Percentiles rank a stretch among this genome's conserved stretches.
phyloP scores from a whole-genome alignment of 2,797 vertebrate genomes.

The Pipistrellus pipistrellus region DNA sequence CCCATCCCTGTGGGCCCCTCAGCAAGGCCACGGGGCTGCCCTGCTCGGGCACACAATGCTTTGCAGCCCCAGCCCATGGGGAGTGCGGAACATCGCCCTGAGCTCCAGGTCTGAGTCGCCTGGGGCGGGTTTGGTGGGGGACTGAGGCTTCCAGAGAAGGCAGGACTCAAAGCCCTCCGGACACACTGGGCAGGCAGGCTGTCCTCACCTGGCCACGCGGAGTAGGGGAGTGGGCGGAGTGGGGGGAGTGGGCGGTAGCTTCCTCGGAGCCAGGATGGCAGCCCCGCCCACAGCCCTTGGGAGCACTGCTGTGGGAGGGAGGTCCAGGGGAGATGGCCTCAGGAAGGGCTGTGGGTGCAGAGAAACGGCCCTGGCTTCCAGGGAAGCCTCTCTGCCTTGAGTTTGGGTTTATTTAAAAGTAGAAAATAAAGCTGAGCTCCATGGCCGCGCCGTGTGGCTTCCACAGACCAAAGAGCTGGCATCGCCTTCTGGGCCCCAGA shows the following conservation, averaged over 20 bases:
- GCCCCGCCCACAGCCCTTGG: neutral
- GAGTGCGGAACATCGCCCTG: neutral
- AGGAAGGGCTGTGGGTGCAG: neutral
- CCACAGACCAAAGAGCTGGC: neutral
- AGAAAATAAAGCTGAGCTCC: neutral
- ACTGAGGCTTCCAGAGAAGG: neutral
- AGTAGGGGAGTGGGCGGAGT: too few relatives aligned
- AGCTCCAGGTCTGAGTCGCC: neutral
- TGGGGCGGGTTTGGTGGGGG: too few relatives aligned
- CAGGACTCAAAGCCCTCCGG: neutral
- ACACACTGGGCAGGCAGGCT: neutral
- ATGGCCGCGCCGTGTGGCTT: neutral
- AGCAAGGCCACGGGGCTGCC: neutral
- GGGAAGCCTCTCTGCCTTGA: neutral
- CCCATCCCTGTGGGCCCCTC: accelerated
- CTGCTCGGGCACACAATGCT: neutral
- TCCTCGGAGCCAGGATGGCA: neutral
- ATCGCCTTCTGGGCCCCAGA: neutral
- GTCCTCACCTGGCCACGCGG: neutral
- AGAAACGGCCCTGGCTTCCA: too few relatives aligned
- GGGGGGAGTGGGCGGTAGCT: neutral
- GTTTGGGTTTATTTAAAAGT: neutral
- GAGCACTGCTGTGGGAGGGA: neutral
- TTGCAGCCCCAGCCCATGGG: neutral
- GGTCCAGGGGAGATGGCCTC: neutral